Percentiles rank a stretch among this genome's conserved stretches.
Conservation (phyloP, 2,888 invertebrate genomes). For the Tenodera sinensis region DNA sequence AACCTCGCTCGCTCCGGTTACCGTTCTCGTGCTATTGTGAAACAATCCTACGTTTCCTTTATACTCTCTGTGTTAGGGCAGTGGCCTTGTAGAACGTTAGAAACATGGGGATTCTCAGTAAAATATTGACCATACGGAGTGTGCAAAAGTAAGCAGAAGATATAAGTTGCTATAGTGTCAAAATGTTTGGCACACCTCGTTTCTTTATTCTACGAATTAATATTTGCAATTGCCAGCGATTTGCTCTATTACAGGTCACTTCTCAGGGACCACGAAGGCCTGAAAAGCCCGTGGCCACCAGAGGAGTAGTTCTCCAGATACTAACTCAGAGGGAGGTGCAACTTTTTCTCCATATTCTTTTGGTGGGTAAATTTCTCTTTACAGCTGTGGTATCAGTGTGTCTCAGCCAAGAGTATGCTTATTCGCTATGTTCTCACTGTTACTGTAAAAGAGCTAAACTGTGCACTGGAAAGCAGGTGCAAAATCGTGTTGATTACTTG, state of each 20-base stretch:
- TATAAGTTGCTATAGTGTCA: too few species aligned
- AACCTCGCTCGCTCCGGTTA: too few species aligned
- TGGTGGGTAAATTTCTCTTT: neutral
- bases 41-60: too few species aligned
- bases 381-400: neutral
- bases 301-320: neutral
- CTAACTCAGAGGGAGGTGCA: neutral
- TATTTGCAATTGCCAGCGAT: neutral
- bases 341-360: neutral
- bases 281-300: neutral
- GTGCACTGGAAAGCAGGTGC: neutral
- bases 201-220: too few species aligned
- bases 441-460: neutral
- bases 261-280: neutral
- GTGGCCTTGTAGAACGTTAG: too few species aligned
- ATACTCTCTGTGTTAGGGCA: too few species aligned
- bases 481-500: neutral
- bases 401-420: neutral
- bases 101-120: too few species aligned
- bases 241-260: neutral
- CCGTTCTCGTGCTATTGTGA: too few species aligned
- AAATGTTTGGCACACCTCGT: too few species aligned
- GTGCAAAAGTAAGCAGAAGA: too few species aligned
- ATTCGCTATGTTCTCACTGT: neutral
- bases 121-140: too few species aligned